phyloP scores from a whole-genome alignment of 2,797 vertebrate species.

The Sebastolobus altivelis region DNA sequence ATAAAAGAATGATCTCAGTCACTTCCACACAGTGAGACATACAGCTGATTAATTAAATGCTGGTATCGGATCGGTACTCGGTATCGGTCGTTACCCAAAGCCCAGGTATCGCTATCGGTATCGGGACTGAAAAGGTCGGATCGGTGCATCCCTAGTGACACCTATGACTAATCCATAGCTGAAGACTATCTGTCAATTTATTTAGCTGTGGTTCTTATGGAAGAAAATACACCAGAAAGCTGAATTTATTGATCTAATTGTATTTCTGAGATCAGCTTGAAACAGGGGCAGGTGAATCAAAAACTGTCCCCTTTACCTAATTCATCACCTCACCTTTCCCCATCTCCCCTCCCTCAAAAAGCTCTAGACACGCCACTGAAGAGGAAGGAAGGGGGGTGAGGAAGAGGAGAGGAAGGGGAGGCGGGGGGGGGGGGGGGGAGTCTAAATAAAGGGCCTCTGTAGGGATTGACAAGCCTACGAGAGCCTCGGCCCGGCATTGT shows the following conservation, averaged over 20 bases:
- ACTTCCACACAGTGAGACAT: too few relatives aligned
- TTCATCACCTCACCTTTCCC: slow-evolving; percentile 15
- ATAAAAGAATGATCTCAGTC: too few relatives aligned
- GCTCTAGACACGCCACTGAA: slow-evolving; percentile 58
- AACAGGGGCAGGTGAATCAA: not conserved
- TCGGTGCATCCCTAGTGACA: not conserved
- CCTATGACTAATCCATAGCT: not conserved
- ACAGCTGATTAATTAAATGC: too few relatives aligned
- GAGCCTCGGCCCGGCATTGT: slow-evolving; percentile 82
- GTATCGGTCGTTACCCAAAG: too few relatives aligned
- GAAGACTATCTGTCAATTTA: not conserved
- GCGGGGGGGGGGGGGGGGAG: slow-evolving; percentile 5
- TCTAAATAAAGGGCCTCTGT: slow-evolving; percentile 68
- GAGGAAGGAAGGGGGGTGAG: slow-evolving; percentile 10
- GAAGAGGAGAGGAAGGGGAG: not conserved
- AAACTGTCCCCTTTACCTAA: slow-evolving; percentile 30
- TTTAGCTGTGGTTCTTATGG: not conserved
- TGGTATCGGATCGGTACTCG: too few relatives aligned
- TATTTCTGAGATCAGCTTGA: slow-evolving; percentile 12
- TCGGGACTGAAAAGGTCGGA: too few relatives aligned
- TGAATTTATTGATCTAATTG: not conserved
- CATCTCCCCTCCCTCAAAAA: slow-evolving; percentile 29
- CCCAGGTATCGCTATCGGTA: too few relatives aligned
- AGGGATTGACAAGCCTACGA: slow-evolving; percentile 68
- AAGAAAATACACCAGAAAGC: slow-evolving; percentile 14